Base-by-base conservation (phyloP, 1,140 invertebrate species). In the Microplitis demolitor region DNA sequence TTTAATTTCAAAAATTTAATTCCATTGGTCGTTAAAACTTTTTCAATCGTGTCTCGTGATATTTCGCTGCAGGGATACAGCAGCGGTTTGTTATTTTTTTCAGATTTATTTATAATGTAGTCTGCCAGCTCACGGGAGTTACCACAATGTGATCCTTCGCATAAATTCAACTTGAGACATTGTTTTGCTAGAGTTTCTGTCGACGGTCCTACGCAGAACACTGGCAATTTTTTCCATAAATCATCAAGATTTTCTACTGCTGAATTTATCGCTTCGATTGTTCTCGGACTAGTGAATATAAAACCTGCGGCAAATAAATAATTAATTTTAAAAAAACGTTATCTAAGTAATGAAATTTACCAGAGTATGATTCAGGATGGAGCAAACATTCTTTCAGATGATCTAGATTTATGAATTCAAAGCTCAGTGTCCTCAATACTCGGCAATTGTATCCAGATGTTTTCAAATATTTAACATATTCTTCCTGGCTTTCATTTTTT, bases 1-100 rank as follows among this genome's bases (percentile, higher is more conserved):
- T 80, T 16, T 11, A 85, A 51, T 68, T 83, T 87, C 34, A 79
- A 69, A n/a, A 86, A 33, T 34, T 63, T 4, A 31, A 86, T 78
- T 4, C 66, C n/a, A 35, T 77, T 76, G 6, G 78, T 66, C 8
- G 4, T 71, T n/a, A 87, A 75, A 39, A 77, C 73, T 71, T 77
- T 72, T n/a, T 79, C 72, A 5, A 87, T 78, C 24, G 83, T 86
- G n/a, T 86, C 82, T 14, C 82, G 70, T 4, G 83, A 81, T 64
- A 87, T 86, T 67, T 82, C 80, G 72, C 85, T 86, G 54, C 84
- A 86, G 24, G 86, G 86, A 45, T 86, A 83, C 13, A 87, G 71
- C 33, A 87, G 58, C 2, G 84, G 80, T 58, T 79, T 80, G 5
- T 67, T 54, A 37, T 60, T 64, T 35, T 69, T 66, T 16, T 71